Evolutionary conservation across 2,888 invertebrate genomes (phyloP).

Genomic region (Platycheirus rosarum): DNA sequence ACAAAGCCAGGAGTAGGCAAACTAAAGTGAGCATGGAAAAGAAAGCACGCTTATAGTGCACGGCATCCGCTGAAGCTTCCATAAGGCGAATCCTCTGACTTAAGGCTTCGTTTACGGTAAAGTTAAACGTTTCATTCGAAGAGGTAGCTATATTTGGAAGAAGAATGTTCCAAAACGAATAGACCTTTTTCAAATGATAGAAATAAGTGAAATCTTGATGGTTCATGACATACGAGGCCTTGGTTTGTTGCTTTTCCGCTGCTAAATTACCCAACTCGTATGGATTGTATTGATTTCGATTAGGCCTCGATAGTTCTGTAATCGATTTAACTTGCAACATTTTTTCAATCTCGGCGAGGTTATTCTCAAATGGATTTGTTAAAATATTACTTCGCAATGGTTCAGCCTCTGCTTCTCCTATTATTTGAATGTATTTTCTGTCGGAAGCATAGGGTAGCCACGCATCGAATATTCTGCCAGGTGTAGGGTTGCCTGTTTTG

Average conservation of each 20-base stretch:
- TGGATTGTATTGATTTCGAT: constrained; percentile 77
- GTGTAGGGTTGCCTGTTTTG: constrained; percentile 85
- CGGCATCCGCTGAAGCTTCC: constrained; percentile 80
- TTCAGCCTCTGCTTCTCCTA: constrained; percentile 77
- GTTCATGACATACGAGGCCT: constrained; percentile 74
- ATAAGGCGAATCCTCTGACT: constrained; percentile 77
- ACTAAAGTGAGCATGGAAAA: constrained; percentile 81
- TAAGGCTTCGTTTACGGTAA: constrained; percentile 73
- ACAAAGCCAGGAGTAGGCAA: constrained; percentile 79
- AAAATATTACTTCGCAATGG: constrained; percentile 43
- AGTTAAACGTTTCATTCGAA: constrained; percentile 64
- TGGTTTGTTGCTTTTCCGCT: constrained; percentile 41
- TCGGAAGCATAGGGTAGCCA: constrained; percentile 85
- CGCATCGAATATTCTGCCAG: constrained; percentile 83
- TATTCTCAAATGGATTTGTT: constrained; percentile 75
- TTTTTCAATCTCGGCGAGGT: constrained; percentile 78
- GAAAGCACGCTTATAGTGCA: constrained; percentile 82
- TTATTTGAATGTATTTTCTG: constrained; percentile 79
- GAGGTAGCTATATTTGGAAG: constrained; percentile 77
- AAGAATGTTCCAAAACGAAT: constrained; percentile 81
- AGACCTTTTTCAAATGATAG: constrained; percentile 79
- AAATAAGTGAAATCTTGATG: constrained; percentile 78
- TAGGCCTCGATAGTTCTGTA: constrained; percentile 75
- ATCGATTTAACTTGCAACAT: constrained; percentile 74
- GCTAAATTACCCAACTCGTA: constrained; percentile 60